A percentile compares a stretch with the other conserved stretches of the same genome.
phyloP scores from a whole-genome alignment of 92 coral and sea anemone species.

The Heliopora coerulea region DNA sequence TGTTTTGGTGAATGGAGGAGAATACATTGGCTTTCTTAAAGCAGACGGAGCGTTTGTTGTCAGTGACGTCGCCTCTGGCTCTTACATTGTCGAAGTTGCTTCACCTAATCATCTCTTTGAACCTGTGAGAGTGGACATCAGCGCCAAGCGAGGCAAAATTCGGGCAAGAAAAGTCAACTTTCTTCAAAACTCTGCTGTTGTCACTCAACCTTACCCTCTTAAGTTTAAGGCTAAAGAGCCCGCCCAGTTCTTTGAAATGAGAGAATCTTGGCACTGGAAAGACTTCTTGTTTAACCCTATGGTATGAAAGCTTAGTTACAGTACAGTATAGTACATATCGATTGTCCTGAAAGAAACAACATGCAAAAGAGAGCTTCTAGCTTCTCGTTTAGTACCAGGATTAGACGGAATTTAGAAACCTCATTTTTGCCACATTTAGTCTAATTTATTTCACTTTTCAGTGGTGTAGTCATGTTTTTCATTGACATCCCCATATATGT shows the following conservation, averaged over 20 bases:
- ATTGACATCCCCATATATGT: too few relatives aligned
- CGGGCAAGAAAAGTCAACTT: slow-evolving; percentile 96
- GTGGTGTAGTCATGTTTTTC: too few relatives aligned
- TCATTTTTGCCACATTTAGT: too few relatives aligned
- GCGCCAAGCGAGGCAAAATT: slow-evolving; percentile 91
- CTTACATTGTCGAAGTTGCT: slow-evolving; percentile 86
- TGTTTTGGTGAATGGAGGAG: slow-evolving; percentile 89
- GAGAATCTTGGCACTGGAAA: slow-evolving; percentile 87
- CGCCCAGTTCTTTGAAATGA: slow-evolving; percentile 92
- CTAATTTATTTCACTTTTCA: too few relatives aligned
- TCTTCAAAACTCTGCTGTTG: slow-evolving; percentile 97
- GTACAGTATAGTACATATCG: neutral
- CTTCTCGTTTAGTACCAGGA: too few relatives aligned
- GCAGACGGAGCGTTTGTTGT: slow-evolving; percentile 89
- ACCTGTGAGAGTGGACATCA: slow-evolving; percentile 92
- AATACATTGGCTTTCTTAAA: slow-evolving; percentile 81
- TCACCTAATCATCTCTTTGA: slow-evolving; percentile 96
- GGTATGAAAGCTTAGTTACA: slow-evolving; percentile 57
- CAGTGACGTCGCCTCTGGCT: slow-evolving; percentile 87
- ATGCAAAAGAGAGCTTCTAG: too few relatives aligned
- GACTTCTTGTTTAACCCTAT: slow-evolving; percentile 96
- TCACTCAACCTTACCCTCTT: slow-evolving; percentile 89
- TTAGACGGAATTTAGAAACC: too few relatives aligned
- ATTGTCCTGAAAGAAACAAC: too few relatives aligned
- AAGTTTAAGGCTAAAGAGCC: slow-evolving; percentile 84